Evolutionary conservation across 2,888 invertebrate species (phyloP).

Genomic region (Coremacera marginata): DNA sequence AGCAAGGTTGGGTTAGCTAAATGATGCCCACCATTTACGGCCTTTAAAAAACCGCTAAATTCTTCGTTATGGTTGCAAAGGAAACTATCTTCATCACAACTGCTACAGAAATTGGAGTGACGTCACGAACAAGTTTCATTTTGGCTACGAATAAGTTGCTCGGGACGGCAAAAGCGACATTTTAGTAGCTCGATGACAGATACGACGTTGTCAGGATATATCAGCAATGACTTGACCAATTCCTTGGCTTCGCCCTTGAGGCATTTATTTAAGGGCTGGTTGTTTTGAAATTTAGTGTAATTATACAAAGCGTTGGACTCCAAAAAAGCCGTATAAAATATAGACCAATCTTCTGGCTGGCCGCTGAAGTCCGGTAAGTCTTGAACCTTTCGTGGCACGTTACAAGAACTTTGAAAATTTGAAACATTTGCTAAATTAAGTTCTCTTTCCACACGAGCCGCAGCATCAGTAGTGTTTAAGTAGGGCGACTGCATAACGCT

Average conservation of each 20-base stretch:
- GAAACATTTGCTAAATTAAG: no score
- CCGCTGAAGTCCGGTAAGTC: constrained; percentile 45
- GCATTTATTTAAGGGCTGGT: constrained; percentile 36
- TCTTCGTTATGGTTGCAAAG: no score
- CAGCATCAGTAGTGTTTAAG: no score
- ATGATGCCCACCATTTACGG: no score
- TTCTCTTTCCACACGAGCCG: no score
- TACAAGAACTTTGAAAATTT: no score
- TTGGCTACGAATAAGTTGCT: constrained; percentile 43
- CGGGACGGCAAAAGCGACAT: constrained; percentile 43
- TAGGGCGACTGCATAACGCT: no score
- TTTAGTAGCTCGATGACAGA: constrained; percentile 38
- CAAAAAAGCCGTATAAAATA: constrained; percentile 40
- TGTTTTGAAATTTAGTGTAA: constrained; percentile 41
- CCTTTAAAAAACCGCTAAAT: no score
- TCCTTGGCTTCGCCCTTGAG: constrained; percentile 41
- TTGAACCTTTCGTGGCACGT: constrained; percentile 31
- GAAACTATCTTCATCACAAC: no score
- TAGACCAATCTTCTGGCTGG: constrained; percentile 45
- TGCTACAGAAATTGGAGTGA: no score
- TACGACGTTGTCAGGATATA: constrained; percentile 44
- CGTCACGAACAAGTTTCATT: no score
- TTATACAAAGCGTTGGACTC: constrained; percentile 37
- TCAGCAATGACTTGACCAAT: constrained; percentile 43
- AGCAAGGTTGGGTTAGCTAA: no score